A percentile compares a stretch with the other conserved stretches of the same genome.
Evolutionary conservation across 2,797 vertebrate species (phyloP).

Genomic region (Poeciliopsis infans): DNA sequence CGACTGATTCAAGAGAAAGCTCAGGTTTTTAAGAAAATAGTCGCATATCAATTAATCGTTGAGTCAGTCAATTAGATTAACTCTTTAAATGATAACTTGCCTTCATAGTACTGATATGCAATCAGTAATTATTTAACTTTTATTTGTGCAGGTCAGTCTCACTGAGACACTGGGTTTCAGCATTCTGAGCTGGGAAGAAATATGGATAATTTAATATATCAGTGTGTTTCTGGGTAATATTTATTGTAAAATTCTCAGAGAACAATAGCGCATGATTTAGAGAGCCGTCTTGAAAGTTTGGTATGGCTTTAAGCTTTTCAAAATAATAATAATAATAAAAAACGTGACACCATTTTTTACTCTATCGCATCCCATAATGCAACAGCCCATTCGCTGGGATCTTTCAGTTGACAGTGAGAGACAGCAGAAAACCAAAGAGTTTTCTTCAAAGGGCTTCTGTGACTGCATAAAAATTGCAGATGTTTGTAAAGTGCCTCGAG

Average conservation of each 20-base stretch:
- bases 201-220: neutral
- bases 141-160: neutral
- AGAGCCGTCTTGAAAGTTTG: neutral
- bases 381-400: neutral
- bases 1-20: too few species aligned
- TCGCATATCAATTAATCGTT: too few species aligned
- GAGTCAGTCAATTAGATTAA: too few species aligned
- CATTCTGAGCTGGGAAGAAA: neutral
- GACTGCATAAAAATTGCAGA: neutral
- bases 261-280: neutral
- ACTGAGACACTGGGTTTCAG: neutral
- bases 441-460: neutral
- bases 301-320: neutral
- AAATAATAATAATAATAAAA: neutral
- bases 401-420: neutral
- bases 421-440: neutral
- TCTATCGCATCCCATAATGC: neutral
- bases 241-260: neutral
- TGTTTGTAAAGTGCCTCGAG: neutral
- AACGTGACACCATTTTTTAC: neutral
- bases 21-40: too few species aligned
- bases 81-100: too few species aligned
- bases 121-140: neutral
- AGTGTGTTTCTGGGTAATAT: neutral
- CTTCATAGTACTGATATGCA: neutral